Conservation (phyloP, 2,888 invertebrate genomes). For the Diarsia brunnea region DNA sequence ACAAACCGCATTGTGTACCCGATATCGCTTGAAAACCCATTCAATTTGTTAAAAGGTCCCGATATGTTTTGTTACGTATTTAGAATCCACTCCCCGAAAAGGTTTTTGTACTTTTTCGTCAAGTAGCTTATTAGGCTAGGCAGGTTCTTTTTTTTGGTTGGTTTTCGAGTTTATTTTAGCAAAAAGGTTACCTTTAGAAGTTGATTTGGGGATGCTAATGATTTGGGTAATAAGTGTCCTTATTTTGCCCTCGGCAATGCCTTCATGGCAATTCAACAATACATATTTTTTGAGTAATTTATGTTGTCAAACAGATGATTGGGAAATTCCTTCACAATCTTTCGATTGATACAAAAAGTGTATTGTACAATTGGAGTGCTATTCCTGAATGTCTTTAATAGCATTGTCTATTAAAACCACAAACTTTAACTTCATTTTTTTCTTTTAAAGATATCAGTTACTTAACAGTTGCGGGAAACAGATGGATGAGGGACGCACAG, state of each 20-base stretch:
- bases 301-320: neutral
- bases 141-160: conserved; percentile 12
- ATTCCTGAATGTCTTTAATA: neutral
- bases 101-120: conserved; percentile 47
- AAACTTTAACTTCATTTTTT: neutral
- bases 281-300: neutral
- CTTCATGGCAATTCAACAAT: neutral
- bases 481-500: too few relatives aligned
- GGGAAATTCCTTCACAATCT: neutral
- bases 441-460: neutral
- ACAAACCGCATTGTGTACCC: conserved; percentile 49
- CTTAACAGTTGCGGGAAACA: too few relatives aligned
- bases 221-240: neutral
- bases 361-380: neutral
- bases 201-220: neutral
- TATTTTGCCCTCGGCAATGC: neutral
- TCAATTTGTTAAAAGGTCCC: conserved; percentile 58
- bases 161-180: conserved; percentile 15
- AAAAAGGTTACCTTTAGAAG: neutral
- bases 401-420: neutral
- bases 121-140: conserved; percentile 54
- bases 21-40: conserved; percentile 54
- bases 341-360: neutral
- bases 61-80: conserved; percentile 56
- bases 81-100: conserved; percentile 42